Evolutionary conservation across 2,797 vertebrate species (phyloP).

Genomic region (Sebastes steindachneri): DNA sequence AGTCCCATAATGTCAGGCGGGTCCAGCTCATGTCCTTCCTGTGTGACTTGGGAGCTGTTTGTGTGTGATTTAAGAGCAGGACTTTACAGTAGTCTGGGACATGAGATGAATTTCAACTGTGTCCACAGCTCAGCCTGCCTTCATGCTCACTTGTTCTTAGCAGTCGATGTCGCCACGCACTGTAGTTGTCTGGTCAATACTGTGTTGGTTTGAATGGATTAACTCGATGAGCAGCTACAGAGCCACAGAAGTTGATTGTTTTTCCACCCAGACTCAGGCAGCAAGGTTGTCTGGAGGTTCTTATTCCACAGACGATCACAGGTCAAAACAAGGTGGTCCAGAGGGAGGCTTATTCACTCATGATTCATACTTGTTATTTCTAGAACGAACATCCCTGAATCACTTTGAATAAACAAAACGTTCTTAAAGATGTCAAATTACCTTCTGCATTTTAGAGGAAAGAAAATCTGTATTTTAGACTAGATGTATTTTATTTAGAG

Average conservation of each 20-base stretch:
- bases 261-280: not conserved
- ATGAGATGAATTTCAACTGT: constrained; percentile 18
- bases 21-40: not conserved
- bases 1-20: not conserved
- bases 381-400: not conserved
- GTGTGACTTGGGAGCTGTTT: not conserved
- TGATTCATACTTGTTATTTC: constrained; percentile 43
- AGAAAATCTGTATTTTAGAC: not conserved
- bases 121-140: not conserved
- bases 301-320: not conserved
- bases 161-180: not conserved
- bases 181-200: not conserved
- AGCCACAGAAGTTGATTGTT: not conserved
- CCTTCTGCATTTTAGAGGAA: not conserved
- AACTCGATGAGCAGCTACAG: not conserved
- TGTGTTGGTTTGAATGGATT: not conserved
- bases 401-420: not conserved
- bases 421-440: not conserved
- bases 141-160: not conserved
- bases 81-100: constrained; percentile 15
- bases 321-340: constrained; percentile 27
- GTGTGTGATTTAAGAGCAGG: constrained; percentile 7
- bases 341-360: constrained; percentile 4
- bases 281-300: not conserved
- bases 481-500: not conserved